Conservation (phyloP, 2,113 vertebrate genomes). For the Bothrops jararaca region DNA sequence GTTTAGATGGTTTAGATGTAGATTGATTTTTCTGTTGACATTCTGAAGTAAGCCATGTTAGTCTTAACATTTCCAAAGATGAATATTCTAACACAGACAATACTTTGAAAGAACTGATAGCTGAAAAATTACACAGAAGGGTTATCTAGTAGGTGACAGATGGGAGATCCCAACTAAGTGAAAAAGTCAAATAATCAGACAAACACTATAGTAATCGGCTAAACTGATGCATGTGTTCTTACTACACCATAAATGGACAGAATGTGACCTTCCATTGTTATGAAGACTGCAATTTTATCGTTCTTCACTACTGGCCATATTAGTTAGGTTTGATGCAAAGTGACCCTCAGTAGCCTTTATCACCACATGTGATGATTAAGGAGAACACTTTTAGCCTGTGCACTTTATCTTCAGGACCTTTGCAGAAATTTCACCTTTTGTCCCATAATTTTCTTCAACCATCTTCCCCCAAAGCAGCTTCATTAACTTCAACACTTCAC, state of each 20-base stretch:
- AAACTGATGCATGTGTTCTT: neutral
- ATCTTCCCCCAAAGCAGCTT: neutral
- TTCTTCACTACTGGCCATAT: neutral
- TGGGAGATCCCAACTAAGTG: neutral
- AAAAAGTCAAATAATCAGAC: neutral
- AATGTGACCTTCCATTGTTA: neutral
- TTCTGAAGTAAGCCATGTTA: neutral
- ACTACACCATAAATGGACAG: neutral
- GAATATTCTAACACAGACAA: neutral
- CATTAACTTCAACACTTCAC: neutral
- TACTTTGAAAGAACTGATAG: neutral
- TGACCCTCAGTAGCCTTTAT: neutral
- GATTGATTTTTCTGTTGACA: neutral
- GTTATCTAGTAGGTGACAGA: neutral
- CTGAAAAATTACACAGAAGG: neutral
- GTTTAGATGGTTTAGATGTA: neutral
- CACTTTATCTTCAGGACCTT: neutral
- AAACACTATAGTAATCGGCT: neutral
- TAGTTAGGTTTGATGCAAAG: neutral
- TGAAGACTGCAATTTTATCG: neutral
- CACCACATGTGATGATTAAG: neutral
- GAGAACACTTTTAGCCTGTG: neutral
- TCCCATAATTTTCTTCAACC: neutral
- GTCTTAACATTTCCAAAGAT: neutral
- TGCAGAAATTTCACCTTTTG: neutral